phyloP scores from a whole-genome alignment of 2,797 vertebrate species.

The Acomys russatus region DNA sequence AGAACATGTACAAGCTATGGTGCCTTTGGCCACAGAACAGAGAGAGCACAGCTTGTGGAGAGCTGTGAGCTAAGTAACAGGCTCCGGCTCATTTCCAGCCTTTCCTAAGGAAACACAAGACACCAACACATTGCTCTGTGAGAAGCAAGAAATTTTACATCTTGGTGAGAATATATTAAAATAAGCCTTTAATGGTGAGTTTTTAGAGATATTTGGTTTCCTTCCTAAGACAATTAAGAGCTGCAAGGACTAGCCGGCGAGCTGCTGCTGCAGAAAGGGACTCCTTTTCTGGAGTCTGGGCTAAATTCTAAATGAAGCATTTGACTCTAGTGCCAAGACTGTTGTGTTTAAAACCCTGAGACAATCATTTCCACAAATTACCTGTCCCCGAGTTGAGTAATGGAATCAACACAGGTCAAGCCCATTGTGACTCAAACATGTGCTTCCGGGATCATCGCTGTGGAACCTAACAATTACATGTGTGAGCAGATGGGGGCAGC shows the following conservation, averaged over 20 bases:
- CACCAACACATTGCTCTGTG: neutral
- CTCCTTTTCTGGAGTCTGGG: neutral
- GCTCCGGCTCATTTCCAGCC: neutral
- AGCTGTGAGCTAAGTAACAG: neutral
- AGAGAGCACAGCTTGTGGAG: neutral
- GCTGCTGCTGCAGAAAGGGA: too few relatives aligned
- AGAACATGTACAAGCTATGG: conserved; percentile 24
- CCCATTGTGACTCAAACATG: neutral
- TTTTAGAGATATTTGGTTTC: conserved; percentile 9
- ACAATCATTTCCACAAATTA: conserved; percentile 16
- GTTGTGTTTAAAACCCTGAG: conserved; percentile 48
- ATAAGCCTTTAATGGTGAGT: neutral
- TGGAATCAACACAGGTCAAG: neutral
- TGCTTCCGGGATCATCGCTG: conserved; percentile 47
- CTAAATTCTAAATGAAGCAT: neutral
- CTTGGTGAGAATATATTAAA: conserved; percentile 30
- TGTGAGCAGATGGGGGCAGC: conserved; percentile 29
- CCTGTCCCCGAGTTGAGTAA: neutral
- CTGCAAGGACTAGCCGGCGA: neutral
- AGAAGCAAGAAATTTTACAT: conserved; percentile 4
- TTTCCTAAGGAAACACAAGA: neutral
- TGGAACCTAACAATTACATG: conserved; percentile 35
- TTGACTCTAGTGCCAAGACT: conserved; percentile 13
- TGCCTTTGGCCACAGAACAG: neutral
- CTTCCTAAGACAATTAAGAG: conserved; percentile 26